Percentiles rank a stretch among this genome's conserved stretches.
These are phyloP conservation scores for Propithecus perrieri DNA, from an alignment of 2,797 vertebrate species.

Conservation along the genomic window DNA sequence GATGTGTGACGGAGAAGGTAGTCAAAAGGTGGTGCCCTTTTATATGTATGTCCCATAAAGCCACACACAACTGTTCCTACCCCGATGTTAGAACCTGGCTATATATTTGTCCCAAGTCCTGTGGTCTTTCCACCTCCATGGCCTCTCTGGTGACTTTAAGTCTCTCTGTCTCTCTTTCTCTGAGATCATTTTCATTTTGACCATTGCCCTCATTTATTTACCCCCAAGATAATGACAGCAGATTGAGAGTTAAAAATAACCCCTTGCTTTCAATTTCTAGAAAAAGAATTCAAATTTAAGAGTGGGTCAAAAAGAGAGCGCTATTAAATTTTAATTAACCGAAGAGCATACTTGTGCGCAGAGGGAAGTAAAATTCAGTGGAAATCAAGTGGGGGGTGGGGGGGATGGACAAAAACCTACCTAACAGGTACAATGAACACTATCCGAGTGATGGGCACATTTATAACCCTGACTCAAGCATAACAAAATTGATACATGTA, in stretches of 20 bases:
- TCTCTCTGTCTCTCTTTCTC: background rate
- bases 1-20: background rate
- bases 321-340: too few species aligned
- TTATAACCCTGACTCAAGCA: too few species aligned
- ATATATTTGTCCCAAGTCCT: background rate
- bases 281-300: conserved; percentile 9
- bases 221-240: background rate
- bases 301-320: background rate
- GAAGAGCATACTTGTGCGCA: too few species aligned
- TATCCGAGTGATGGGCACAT: too few species aligned
- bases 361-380: too few species aligned
- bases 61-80: background rate
- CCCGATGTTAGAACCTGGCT: background rate
- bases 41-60: background rate
- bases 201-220: conserved; percentile 17
- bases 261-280: background rate
- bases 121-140: background rate
- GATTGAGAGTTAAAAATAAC: background rate
- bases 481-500: too few species aligned
- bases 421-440: too few species aligned
- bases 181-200: conserved; percentile 28
- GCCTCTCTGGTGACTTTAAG: background rate
- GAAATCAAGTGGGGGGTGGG: too few species aligned
- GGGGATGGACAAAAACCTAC: too few species aligned
- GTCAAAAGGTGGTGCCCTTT: background rate